Conservation (phyloP, 53 echinoderm and acorn worm genomes). For the Henricia sp. region DNA sequence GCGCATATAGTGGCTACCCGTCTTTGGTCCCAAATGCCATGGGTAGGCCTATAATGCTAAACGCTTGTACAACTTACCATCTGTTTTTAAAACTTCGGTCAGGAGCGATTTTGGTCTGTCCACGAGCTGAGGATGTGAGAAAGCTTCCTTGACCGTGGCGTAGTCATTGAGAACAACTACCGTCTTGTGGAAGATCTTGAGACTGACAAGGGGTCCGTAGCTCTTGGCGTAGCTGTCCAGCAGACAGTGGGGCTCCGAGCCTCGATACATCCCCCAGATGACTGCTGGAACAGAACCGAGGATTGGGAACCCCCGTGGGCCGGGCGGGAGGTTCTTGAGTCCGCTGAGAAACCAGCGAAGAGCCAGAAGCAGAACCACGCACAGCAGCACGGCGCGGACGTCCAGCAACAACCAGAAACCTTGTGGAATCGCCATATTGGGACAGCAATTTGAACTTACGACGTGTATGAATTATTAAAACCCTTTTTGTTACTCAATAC, state of each 20-base stretch:
- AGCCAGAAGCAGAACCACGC: conserved; percentile 12
- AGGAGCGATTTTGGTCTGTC: too few relatives aligned
- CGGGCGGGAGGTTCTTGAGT: conserved; percentile 44
- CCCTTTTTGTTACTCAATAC: too few relatives aligned
- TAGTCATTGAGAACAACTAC: conserved; percentile 45
- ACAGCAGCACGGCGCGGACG: background rate
- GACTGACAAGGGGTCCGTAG: conserved; percentile 34
- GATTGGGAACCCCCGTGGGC: conserved; percentile 36
- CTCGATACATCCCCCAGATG: conserved; percentile 5
- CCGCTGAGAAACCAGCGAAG: conserved; percentile 24
- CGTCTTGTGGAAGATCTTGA: conserved; percentile 20
- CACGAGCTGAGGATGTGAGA: conserved; percentile 20
- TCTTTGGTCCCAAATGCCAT: too few relatives aligned
- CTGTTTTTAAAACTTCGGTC: too few relatives aligned
- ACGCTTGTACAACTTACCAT: too few relatives aligned
- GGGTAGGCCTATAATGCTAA: too few relatives aligned
- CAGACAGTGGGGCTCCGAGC: conserved; percentile 24
- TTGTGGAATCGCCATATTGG: too few relatives aligned
- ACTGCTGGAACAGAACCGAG: conserved; percentile 28
- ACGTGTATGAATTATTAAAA: too few relatives aligned
- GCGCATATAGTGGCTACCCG: too few relatives aligned
- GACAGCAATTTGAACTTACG: too few relatives aligned
- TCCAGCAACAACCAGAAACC: too few relatives aligned
- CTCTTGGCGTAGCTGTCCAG: conserved; percentile 11
- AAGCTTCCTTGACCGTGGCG: conserved; percentile 53